Conservation (phyloP, 92 coral and sea anemone genomes). For the Virgularia gustaviana region DNA sequence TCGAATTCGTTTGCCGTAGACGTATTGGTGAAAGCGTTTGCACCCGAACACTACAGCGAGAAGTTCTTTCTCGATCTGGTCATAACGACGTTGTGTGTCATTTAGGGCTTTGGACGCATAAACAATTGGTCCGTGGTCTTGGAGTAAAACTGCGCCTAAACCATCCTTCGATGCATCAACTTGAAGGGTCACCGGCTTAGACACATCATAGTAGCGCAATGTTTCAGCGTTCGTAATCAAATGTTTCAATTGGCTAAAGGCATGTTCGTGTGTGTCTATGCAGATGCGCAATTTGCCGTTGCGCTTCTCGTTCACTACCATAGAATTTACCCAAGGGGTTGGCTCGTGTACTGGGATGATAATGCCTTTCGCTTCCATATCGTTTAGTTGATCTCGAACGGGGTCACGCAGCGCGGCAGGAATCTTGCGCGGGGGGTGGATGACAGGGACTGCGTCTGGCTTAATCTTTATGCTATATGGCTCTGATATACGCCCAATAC, state of each 20-base stretch:
- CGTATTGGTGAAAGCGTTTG: slow-evolving; percentile 11
- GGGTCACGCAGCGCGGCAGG: slow-evolving; percentile 24
- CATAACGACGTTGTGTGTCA: neutral
- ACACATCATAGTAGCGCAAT: slow-evolving; percentile 47
- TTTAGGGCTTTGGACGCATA: neutral
- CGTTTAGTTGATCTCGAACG: slow-evolving; percentile 25
- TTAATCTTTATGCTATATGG: slow-evolving; percentile 48
- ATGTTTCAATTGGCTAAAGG: slow-evolving; percentile 44
- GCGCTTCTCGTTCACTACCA: slow-evolving; percentile 46
- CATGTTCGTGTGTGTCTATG: slow-evolving; percentile 55
- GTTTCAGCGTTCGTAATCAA: slow-evolving; percentile 41
- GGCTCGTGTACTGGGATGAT: slow-evolving; percentile 42
- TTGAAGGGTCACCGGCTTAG: slow-evolving; percentile 24
- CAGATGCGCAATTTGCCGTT: slow-evolving; percentile 53
- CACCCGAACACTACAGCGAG: slow-evolving; percentile 21
- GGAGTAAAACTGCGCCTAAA: slow-evolving; percentile 18
- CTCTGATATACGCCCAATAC: slow-evolving; percentile 33
- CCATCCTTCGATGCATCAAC: slow-evolving; percentile 15
- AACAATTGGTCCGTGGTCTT: slow-evolving; percentile 23
- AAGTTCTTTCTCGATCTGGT: slow-evolving; percentile 19
- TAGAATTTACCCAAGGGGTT: slow-evolving; percentile 54
- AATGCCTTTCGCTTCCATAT: slow-evolving; percentile 43
- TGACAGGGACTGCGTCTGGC: slow-evolving; percentile 22
- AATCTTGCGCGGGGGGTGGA: slow-evolving; percentile 49
- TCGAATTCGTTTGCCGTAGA: neutral